Evolutionary conservation across 1,140 invertebrate species (phyloP), one percentile per base, ranked within the genome.

Genomic region (Drosophila ohnishii): DNA sequence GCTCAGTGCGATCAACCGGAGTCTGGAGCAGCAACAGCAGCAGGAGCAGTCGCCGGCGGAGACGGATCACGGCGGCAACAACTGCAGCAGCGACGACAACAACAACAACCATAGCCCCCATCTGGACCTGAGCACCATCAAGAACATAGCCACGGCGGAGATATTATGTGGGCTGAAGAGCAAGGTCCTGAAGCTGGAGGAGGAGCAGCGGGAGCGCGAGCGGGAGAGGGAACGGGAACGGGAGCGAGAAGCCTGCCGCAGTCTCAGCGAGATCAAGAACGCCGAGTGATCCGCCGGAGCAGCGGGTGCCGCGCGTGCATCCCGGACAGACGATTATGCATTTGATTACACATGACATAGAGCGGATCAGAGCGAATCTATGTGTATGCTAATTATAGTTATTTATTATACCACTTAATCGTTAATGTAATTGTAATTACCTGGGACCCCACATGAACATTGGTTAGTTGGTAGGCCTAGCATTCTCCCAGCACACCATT

Each of bases 161-260:
- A 91, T 91, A 14, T 48, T 91, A 14, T 91, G 90, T 37, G 90
- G 90, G 2, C 75, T 91, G 0, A 91, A 91, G 80, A 91, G 83
- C 64, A 91, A 91, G 63, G 90, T 91, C 35, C 90, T 91, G 47
- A 91, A 91, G 53, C 75, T 91, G 72, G 90, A 90, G 64, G 83
- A 87, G 55, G 71, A 86, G 71, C 83, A 86, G 56, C 69, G 84
- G n/a, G 89, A 90, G 40, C 62, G 85, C 2, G 81, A 87, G 16
- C 16, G 81, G 0, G 82, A 83, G 19, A 25, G 80, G 9, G 77
- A 80, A 10, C 19, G 67, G 16, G 67, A 78, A 14, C 42, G 73
- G 5, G 80, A 85, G 32, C 37, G 64, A 1, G 80, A 90, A 22
- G 74, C 88, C 39, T 90, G 89, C 60, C 86, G 90, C 53, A 90